These are phyloP conservation scores for Pseudopleuronectes americanus DNA, from an alignment of 2,797 vertebrate genomes.

Conservation along the genomic window DNA sequence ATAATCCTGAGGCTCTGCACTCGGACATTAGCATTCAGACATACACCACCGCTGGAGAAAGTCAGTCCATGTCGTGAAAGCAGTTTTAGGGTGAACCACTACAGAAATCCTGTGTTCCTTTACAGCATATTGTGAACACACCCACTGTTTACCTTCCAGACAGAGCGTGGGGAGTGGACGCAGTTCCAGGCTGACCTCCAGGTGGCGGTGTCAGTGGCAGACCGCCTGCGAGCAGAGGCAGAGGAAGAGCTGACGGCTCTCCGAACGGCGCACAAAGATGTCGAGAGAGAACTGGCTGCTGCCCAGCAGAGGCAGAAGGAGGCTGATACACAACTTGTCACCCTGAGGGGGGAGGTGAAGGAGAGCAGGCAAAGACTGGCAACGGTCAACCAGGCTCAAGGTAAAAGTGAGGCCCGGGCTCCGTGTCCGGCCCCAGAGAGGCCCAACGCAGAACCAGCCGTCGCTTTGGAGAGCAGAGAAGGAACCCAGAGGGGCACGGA, in stretches of 20 bases:
- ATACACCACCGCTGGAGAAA: too few species aligned
- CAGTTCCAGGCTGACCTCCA: conserved; percentile 88
- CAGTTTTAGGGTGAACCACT: too few species aligned
- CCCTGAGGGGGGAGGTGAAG: conserved; percentile 72
- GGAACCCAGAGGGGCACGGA: conserved; percentile 54
- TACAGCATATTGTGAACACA: neutral
- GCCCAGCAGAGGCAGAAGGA: conserved; percentile 75
- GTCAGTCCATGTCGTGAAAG: too few species aligned
- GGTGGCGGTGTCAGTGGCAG: conserved; percentile 86
- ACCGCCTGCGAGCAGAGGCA: conserved; percentile 82
- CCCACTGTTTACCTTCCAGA: conserved; percentile 52
- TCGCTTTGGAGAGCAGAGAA: conserved; percentile 46
- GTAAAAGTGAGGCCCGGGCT: conserved; percentile 24
- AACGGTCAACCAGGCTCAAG: conserved; percentile 36
- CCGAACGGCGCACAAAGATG: conserved; percentile 65
- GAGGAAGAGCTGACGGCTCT: conserved; percentile 79
- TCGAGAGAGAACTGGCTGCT: conserved; percentile 71
- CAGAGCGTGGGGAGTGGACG: conserved; percentile 83
- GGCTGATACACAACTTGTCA: conserved; percentile 73
- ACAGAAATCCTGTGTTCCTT: too few species aligned
- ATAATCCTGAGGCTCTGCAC: too few species aligned
- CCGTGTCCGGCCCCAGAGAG: conserved; percentile 41
- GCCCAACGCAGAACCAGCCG: conserved; percentile 33
- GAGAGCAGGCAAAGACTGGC: conserved; percentile 73
- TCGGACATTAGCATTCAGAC: too few species aligned